These are phyloP conservation scores for Drosophila pruinosa DNA, from an alignment of 1,140 invertebrate genomes.

Conservation along the genomic window DNA sequence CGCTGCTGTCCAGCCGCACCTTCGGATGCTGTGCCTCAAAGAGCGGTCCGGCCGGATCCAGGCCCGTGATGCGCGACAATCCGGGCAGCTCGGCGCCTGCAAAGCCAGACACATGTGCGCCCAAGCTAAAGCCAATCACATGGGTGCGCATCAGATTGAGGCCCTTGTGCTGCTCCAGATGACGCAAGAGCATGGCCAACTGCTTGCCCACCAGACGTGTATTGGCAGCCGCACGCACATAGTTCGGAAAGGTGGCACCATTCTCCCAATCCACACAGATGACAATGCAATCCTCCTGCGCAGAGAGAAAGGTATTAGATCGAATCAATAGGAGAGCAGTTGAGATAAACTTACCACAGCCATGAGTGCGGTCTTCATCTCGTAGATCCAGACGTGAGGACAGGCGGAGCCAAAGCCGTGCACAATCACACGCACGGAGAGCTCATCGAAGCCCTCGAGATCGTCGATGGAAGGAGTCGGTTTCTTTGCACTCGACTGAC, in stretches of 20 bases:
- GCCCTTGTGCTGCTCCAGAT: conserved; percentile 76
- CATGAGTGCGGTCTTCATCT: conserved; percentile 95
- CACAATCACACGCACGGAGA: conserved; percentile 94
- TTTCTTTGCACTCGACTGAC: conserved; percentile 44
- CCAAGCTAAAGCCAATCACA: conserved; percentile 95
- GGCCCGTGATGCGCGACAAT: conserved; percentile 92
- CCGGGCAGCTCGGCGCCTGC: conserved; percentile 93
- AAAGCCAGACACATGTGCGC: conserved; percentile 96
- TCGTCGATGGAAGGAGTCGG: conserved; percentile 58
- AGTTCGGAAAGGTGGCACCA: conserved; percentile 95
- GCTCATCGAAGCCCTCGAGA: conserved; percentile 76
- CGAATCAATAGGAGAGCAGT: too few species aligned
- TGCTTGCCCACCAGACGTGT: conserved; percentile 96
- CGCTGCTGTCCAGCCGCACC: conserved; percentile 90
- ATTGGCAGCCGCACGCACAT: conserved; percentile 96
- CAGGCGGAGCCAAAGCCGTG: conserved; percentile 97
- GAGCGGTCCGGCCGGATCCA: conserved; percentile 95
- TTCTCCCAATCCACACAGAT: conserved; percentile 97
- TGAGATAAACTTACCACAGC: conserved; percentile 87
- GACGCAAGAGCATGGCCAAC: conserved; percentile 89
- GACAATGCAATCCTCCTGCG: conserved; percentile 93
- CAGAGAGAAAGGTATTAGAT: neutral
- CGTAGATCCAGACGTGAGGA: conserved; percentile 94
- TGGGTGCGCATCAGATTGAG: conserved; percentile 87
- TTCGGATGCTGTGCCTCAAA: conserved; percentile 93